Evolutionary conservation across 2,888 invertebrate genomes (phyloP).

Genomic region (Lampropteryx suffumata): DNA sequence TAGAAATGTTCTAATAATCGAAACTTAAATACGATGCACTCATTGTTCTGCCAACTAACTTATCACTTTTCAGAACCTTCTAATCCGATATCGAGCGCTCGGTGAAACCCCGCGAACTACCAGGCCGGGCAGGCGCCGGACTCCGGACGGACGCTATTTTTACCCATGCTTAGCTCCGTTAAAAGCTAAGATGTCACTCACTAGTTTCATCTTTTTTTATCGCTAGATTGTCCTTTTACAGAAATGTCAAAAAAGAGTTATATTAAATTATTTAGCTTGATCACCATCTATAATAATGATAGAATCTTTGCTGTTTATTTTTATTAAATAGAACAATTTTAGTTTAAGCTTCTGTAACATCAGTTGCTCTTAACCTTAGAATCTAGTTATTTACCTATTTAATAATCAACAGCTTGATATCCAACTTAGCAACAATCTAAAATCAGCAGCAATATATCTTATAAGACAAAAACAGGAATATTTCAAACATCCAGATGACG

Average conservation of each 20-base stretch:
- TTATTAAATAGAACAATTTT: background rate
- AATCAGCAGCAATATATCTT: too few relatives aligned
- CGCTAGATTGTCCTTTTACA: conserved; percentile 5
- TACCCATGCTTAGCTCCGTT: background rate
- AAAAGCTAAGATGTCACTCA: conserved; percentile 13
- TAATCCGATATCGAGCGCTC: background rate
- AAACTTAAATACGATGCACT: background rate
- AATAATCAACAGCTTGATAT: too few relatives aligned
- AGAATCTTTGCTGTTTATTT: too few relatives aligned
- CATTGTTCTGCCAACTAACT: background rate
- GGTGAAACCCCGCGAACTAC: background rate
- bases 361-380: too few relatives aligned
- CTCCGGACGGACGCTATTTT: conserved; percentile 10
- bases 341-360: too few relatives aligned
- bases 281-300: too few relatives aligned
- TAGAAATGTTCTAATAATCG: too few relatives aligned
- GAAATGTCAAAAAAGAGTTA: background rate
- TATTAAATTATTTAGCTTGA: too few relatives aligned
- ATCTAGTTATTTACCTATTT: too few relatives aligned
- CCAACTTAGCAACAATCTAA: too few relatives aligned
- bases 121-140: background rate
- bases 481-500: background rate
- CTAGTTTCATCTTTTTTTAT: conserved; percentile 13
- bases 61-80: background rate
- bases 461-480: background rate